Percentiles rank a stretch among this genome's conserved stretches.
Evolutionary conservation across 2,797 vertebrate genomes (phyloP).

Genomic region (Odontamblyopus lacepedii): DNA sequence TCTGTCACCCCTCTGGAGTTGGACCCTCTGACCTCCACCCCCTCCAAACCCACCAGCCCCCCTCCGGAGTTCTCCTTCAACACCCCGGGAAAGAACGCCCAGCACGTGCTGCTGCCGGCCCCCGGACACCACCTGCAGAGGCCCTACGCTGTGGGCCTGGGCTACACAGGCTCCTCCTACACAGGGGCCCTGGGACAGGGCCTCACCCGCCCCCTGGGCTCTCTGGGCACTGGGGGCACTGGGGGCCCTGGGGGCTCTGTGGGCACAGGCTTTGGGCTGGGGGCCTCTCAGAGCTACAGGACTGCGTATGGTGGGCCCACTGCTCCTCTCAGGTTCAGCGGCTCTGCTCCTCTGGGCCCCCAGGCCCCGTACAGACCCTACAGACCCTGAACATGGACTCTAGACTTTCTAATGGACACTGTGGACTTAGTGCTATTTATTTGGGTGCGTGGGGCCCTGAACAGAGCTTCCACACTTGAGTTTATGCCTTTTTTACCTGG

Average conservation of each 20-base stretch:
- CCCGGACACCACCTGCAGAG: conserved; percentile 75
- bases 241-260: too few species aligned
- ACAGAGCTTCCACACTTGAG: conserved; percentile 8
- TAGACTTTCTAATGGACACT: conserved; percentile 6
- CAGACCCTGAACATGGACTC: conserved; percentile 72
- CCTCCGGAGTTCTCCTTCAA: conserved; percentile 95
- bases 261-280: conserved; percentile 38
- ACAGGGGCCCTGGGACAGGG: conserved; percentile 77
- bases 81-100: conserved; percentile 87
- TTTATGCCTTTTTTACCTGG: conserved; percentile 28
- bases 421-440: conserved; percentile 51
- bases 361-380: conserved; percentile 77
- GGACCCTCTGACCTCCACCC: conserved; percentile 89
- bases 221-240: too few species aligned
- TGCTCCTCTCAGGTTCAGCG: conserved; percentile 79
- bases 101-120: conserved; percentile 81
- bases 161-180: conserved; percentile 80
- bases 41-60: conserved; percentile 86
- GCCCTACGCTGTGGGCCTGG: conserved; percentile 81
- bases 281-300: conserved; percentile 81
- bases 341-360: conserved; percentile 57
- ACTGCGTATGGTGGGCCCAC: conserved; percentile 76
- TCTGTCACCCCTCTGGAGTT: conserved; percentile 34
- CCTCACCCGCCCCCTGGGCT: conserved; percentile 57
- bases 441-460: conserved; percentile 41